Evolutionary conservation across 2,888 invertebrate genomes (phyloP).

Genomic region (Nomada lathburiana): DNA sequence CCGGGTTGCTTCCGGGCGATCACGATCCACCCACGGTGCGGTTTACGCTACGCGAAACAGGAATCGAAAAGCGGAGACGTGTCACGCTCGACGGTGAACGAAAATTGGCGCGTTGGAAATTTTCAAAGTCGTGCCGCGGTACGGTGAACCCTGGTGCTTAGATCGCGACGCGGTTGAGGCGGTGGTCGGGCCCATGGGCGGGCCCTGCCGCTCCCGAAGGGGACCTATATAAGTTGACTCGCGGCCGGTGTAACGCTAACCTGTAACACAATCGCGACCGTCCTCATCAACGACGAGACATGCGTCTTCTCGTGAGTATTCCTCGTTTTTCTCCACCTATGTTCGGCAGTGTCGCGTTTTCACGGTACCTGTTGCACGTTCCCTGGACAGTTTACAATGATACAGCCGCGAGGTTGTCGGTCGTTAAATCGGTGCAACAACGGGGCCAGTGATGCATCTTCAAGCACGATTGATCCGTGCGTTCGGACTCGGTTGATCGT

Average conservation of each 20-base stretch:
- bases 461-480: too few relatives aligned
- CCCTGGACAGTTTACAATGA: too few relatives aligned
- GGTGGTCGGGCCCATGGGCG: constrained; percentile 83
- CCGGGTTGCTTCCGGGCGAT: neutral
- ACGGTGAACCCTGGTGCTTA: constrained; percentile 59
- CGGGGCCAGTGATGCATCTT: too few relatives aligned
- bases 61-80: constrained; percentile 16
- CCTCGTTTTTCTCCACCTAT: constrained; percentile 29
- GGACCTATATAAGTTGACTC: constrained; percentile 82
- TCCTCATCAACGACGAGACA: constrained; percentile 76
- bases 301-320: constrained; percentile 80
- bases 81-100: constrained; percentile 38
- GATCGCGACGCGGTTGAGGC: constrained; percentile 71
- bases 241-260: constrained; percentile 78
- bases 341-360: neutral
- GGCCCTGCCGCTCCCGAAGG: constrained; percentile 82
- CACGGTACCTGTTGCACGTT: neutral
- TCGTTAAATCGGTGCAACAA: too few relatives aligned
- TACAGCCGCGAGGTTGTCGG: too few relatives aligned
- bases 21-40: neutral
- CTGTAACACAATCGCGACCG: constrained; percentile 80
- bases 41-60: constrained; percentile 6
- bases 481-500: too few relatives aligned
- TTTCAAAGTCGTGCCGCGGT: constrained; percentile 70
- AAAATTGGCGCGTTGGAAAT: constrained; percentile 59